Evolutionary conservation across 2,113 vertebrate genomes (phyloP), one percentile per base, ranked within the genome.

Genomic region (Melanostigma gelatinosum): DNA sequence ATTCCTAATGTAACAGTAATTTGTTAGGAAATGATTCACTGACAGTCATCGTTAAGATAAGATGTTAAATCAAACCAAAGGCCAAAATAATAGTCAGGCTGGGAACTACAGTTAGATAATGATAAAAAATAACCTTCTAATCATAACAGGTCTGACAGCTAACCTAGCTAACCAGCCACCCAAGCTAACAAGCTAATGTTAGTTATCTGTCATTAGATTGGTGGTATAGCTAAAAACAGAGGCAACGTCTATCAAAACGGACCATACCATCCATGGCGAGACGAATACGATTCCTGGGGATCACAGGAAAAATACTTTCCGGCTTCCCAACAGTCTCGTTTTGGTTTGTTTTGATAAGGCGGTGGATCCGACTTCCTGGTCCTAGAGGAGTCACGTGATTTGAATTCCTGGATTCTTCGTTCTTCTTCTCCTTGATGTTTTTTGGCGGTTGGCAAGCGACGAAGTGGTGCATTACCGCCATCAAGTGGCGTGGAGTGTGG

Each of bases 201-300:
- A 36, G 52, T 66, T 73, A 32, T 4, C 38, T 48, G 27, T 8
- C 34, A 1, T 29, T 11, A 58, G 22, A 27, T 4, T 8, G 15
- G 2, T 40, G 6, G 0, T 15, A 0, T 0, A 2, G 24, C 8
- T 42, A 3, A 38, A 42, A 13, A n/a, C 12, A 42, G 4, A 24
- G 24, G 1, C 4, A 3, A 66, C 48, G 0, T 4, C 3, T 16
- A 0, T 18, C 4, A 4, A 50, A 0, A 71, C 0, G 0, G 8
- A 54, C 0, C 0, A 3, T 84, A 94, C 93, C 93, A 0, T 94
- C 93, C 93, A 94, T 94, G 36, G 83, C 42, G 0, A 69, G 13
- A 15, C 18, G 13, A 61, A 10, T n/a, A 11, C 15, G 34, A 24
- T 2, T 22, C 8, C 62, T 65, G n/a, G 0, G 3, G 29, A 65